Evolutionary conservation across 2,797 vertebrate genomes (phyloP), one percentile per base, ranked within the genome.

Genomic region (Falco novaeseelandiae): DNA sequence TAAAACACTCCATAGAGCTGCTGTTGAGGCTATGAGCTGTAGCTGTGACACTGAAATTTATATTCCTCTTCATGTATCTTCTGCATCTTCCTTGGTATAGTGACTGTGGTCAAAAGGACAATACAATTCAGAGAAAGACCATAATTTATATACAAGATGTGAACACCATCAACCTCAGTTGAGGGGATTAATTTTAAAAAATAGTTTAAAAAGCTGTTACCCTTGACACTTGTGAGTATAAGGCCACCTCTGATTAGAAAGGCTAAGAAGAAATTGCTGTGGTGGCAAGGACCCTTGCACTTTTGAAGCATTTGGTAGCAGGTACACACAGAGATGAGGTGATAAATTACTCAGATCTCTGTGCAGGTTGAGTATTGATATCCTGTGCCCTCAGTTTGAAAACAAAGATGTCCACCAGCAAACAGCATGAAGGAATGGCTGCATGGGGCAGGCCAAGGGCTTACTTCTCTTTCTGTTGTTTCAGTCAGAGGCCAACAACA

Each of bases 221-320:
- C 2, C 8, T 5, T 1, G 8, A 29, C 4, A 29, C 2, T 23
- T 62, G 9, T 66, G 10, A 51, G 6, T 3, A 12, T 44, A 62
- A 62, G 22, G 9, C 1, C 25, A 48, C 6, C 21, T 80, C 23
- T n/a, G 9, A 23, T 42, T 77, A 76, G n/a, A 65, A 74, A 55
- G 14, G 2, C 8, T 55, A 57, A 26, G 26, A 85, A 71, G 21
- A 65, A 34, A 63, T 49, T 84, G 70, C 38, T 40, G 16, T 9
- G 1, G 23, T 34, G 25, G 7, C 4, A 27, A 30, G 22, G 6
- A 92, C 8, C 6, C 11, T 74, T 74, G 36, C 7, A 40, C 8
- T 66, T 87, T 34, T 69, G 27, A 66, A 87, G 14, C 3, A 26
- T 30, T 54, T 71, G 3, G 29, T 27, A 65, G 10, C 13, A 40